Base-by-base conservation (phyloP, 2,888 invertebrate species). In the Amphipyra tragopoginis region DNA sequence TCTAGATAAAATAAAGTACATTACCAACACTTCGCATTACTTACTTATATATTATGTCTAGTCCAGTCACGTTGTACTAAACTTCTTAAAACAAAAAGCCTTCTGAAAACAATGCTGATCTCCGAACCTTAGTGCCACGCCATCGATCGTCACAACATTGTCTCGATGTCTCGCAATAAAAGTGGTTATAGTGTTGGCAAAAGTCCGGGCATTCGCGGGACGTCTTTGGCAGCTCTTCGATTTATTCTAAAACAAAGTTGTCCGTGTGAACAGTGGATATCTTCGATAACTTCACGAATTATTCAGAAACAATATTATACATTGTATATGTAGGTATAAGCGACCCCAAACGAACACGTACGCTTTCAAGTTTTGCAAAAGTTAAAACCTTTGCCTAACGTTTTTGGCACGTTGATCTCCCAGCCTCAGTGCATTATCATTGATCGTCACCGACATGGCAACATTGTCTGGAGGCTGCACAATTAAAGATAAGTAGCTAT, bases 401-500 rank as follows among this genome's bases (percentile, higher is more conserved):
- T 57, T 68, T 3, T 10, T 9, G 52, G 55, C 59, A 64, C 54
- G 49, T 72, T 75, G 71, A 67, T 77, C 73, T 73, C 59, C 49
- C 38, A 59, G 63, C 43, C 62, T 61, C 58, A 74, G 75, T 90
- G 87, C 88, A 90, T 87, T 88, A 86, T 84, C 86, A 92, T 92
- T 90, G 92, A 92, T 91, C 90, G 86, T 77, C 69, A 73, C 65
- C 61, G 39, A 77, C 77, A 75, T 74, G 76, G 82, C 63, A 54
- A 75, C 77, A 75, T 79, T 82, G 82, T 81, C 80, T 81, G 71
- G 82, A 78, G 72, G 70, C 70, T 78, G 81, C 79, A 88, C 89
- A 91, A 88, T 92, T 92, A 93, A 93, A 93, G 91, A 91, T 90
- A 93, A 93, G 93, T 91, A 87, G 83, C 79, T 73, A 69, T 50